Evolutionary conservation across 2,888 invertebrate genomes (phyloP).

Genomic region (Agonum fuliginosum): DNA sequence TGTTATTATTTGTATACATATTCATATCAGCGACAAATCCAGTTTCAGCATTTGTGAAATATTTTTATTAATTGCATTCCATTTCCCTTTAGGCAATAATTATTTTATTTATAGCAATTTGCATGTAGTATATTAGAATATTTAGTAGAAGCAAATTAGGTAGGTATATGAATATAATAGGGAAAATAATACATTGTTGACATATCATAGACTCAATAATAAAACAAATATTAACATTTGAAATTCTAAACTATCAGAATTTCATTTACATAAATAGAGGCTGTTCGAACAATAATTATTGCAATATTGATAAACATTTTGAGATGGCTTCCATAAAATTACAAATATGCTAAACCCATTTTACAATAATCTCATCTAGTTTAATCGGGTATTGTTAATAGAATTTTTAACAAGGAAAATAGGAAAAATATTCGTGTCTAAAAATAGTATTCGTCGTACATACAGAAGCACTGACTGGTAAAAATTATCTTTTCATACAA

Average conservation of each 20-base stretch:
- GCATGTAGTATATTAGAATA: conserved; percentile 29
- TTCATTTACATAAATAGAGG: conserved; percentile 31
- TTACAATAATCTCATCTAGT: neutral
- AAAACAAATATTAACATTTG: conserved; percentile 30
- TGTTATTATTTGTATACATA: no score
- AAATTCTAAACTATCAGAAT: conserved; percentile 43
- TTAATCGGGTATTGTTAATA: no score
- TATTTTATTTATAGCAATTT: conserved; percentile 25
- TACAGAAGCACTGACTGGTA: no score
- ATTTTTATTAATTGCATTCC: conserved; percentile 5
- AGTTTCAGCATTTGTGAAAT: neutral
- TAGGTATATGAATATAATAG: conserved; percentile 1
- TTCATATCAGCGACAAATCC: no score
- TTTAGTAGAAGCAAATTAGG: conserved; percentile 40
- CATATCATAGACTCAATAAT: conserved; percentile 21
- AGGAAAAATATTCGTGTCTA: no score
- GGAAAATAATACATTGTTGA: conserved; percentile 32
- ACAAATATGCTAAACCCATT: neutral
- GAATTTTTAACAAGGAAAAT: no score
- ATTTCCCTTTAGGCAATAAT: neutral
- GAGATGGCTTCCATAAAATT: conserved; percentile 17
- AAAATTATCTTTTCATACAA: no score
- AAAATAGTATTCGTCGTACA: no score
- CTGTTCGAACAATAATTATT: neutral
- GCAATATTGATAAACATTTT: conserved; percentile 28